These are phyloP conservation scores for Agrotis segetum DNA, from an alignment of 2,888 invertebrate species.

Conservation along the genomic window DNA sequence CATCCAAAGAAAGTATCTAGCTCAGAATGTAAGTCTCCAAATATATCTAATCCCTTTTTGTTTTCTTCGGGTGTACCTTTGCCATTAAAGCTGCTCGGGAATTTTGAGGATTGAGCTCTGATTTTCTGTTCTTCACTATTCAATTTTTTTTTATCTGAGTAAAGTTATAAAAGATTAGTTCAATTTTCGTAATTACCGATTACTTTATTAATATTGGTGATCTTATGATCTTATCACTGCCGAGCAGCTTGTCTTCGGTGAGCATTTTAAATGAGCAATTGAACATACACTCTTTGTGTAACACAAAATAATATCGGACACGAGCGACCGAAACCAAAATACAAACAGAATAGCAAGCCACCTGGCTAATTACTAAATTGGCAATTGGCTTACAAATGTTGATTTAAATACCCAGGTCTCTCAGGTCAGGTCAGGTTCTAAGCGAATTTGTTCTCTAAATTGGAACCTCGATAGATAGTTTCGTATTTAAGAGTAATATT, in stretches of 20 bases:
- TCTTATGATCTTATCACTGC: conserved; percentile 13
- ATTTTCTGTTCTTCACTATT: not conserved
- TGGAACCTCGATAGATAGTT: not conserved
- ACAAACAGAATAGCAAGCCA: not conserved
- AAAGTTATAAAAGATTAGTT: not conserved
- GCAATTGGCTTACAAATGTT: not conserved
- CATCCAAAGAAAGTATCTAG: not conserved
- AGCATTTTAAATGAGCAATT: not conserved
- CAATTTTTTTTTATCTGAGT: not conserved
- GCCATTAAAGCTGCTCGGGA: not conserved
- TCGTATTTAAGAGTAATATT: not conserved
- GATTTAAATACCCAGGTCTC: not conserved
- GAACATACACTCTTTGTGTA: not conserved
- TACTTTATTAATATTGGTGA: not conserved
- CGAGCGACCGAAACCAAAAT: not conserved
- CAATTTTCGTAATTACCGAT: not conserved
- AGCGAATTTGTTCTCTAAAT: conserved; percentile 2
- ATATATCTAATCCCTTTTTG: not conserved
- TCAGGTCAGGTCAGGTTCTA: too few relatives aligned
- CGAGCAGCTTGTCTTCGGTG: not conserved
- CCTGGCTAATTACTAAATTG: not conserved
- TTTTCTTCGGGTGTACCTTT: not conserved
- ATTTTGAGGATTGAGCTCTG: not conserved
- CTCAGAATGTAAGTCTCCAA: not conserved
- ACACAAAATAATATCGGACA: not conserved